Evolutionary conservation across 53 echinoderm and acorn worm genomes (phyloP).

Genomic region (Apostichopus leukothele): DNA sequence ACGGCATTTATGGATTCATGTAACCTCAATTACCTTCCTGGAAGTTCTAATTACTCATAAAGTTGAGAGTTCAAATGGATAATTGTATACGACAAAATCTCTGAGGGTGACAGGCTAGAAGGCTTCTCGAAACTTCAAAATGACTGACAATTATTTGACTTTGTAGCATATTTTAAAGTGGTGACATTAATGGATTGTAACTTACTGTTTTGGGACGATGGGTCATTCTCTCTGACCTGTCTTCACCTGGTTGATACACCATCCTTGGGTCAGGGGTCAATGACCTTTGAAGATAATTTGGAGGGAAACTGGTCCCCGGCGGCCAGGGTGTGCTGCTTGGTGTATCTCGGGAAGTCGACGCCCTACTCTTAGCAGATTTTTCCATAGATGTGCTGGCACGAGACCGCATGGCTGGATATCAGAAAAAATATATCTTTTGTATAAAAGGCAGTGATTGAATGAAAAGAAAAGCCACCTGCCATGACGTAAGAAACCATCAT

Average conservation of each 20-base stretch:
- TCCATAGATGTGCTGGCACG: conserved; percentile 51
- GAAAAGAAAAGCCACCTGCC: too few species aligned
- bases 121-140: too few species aligned
- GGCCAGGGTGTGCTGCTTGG: conserved; percentile 57
- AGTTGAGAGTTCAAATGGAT: too few species aligned
- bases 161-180: too few species aligned
- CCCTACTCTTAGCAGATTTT: conserved; percentile 50
- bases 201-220: conserved; percentile 95
- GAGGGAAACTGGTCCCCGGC: conserved; percentile 62
- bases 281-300: conserved; percentile 82
- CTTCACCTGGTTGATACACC: conserved; percentile 58
- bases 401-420: conserved; percentile 80
- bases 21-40: too few species aligned
- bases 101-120: too few species aligned
- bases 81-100: not conserved
- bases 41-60: too few species aligned
- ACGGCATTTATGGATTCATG: too few species aligned
- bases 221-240: conserved; percentile 75
- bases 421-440: not conserved
- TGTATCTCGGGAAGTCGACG: conserved; percentile 59
- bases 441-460: too few species aligned
- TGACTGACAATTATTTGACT: too few species aligned
- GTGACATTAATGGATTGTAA: not conserved
- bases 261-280: conserved; percentile 95
- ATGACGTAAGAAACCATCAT: too few species aligned